Conservation (phyloP, 2,797 vertebrate species). For the Hydrophis major region DNA sequence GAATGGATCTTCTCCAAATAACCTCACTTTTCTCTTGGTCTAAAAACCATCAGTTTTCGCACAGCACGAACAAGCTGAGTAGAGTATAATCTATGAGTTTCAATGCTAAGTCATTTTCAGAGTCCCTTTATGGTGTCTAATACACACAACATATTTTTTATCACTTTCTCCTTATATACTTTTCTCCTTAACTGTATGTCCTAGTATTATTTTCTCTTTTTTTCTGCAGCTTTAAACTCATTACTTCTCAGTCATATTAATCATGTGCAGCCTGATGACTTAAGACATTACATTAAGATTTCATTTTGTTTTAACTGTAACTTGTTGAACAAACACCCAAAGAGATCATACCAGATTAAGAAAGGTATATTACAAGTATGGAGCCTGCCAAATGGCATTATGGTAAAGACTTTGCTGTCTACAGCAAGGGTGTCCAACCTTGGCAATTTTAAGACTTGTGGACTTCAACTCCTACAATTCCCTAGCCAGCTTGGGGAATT, state of each 20-base stretch:
- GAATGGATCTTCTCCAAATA: conserved; percentile 22
- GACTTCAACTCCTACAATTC: too few relatives aligned
- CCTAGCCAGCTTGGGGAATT: neutral
- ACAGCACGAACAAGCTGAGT: neutral
- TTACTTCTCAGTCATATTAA: neutral
- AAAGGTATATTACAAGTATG: neutral
- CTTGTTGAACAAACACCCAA: neutral
- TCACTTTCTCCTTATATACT: neutral
- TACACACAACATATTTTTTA: neutral
- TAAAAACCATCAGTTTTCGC: neutral
- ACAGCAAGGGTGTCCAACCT: too few relatives aligned
- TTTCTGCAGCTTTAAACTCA: neutral
- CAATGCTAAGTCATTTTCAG: neutral
- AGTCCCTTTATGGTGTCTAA: too few relatives aligned
- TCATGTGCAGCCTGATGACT: neutral
- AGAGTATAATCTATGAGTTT: neutral
- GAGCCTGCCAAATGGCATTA: neutral
- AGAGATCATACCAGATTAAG: neutral
- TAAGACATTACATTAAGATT: neutral
- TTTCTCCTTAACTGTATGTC: neutral
- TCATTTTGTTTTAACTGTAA: neutral
- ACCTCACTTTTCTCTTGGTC: neutral
- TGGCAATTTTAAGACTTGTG: too few relatives aligned
- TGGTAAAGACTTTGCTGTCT: neutral
- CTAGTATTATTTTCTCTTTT: neutral